phyloP scores from a whole-genome alignment of 1,140 invertebrate genomes.

The Tetramorium parvispinum region DNA sequence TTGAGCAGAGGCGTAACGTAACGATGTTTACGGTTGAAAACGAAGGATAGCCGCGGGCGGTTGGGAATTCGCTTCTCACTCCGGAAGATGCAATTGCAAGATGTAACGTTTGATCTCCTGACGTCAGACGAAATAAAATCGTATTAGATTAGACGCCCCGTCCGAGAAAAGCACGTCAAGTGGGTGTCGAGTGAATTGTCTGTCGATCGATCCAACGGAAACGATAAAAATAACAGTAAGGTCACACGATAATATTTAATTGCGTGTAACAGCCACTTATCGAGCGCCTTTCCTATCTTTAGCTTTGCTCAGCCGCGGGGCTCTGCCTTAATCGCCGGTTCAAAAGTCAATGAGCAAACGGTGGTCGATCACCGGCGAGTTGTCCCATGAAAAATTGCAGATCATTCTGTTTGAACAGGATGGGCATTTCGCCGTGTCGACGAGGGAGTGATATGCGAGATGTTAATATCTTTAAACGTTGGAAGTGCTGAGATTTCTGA shows the following conservation, averaged over 20 bases:
- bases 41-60: not conserved
- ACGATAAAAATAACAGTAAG: constrained; percentile 49
- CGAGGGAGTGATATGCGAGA: too few relatives aligned
- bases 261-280: constrained; percentile 8
- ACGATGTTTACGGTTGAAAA: not conserved
- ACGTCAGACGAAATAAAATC: not conserved
- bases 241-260: constrained; percentile 53
- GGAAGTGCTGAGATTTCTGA: too few relatives aligned
- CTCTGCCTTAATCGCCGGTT: constrained; percentile 41
- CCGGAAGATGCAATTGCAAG: not conserved
- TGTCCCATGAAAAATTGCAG: not conserved
- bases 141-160: not conserved
- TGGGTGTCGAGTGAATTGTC: not conserved
- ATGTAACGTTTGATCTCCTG: not conserved
- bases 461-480: too few relatives aligned
- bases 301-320: not conserved
- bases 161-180: not conserved
- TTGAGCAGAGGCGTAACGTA: not conserved
- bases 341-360: constrained; percentile 38
- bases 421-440: too few relatives aligned
- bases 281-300: not conserved
- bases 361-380: not conserved
- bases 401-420: not conserved
- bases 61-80: not conserved
- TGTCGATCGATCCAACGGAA: not conserved